Conservation (phyloP, 1,140 invertebrate species). For the Trinorchestia longiramus region DNA sequence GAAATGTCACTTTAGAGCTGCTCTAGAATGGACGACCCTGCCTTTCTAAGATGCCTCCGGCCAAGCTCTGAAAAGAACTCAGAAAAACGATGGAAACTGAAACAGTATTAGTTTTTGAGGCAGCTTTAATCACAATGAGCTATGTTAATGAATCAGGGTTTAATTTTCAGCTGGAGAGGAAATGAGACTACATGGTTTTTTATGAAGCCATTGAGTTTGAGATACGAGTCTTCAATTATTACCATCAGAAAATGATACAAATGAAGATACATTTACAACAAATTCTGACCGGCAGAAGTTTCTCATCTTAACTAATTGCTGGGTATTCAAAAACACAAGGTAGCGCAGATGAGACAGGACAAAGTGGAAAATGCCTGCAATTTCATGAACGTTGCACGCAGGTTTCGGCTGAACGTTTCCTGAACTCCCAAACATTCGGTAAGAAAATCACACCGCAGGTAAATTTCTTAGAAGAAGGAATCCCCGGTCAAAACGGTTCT, state of each 20-base stretch:
- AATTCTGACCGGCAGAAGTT: background rate
- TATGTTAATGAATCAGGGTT: background rate
- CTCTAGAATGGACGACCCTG: constrained; percentile 2
- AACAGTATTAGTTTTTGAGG: background rate
- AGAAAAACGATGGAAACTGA: background rate
- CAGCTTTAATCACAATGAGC: background rate
- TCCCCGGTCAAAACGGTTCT: background rate
- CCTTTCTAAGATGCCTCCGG: constrained; percentile 16
- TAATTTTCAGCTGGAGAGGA: background rate
- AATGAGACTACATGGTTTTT: background rate
- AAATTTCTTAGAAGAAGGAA: constrained; percentile 9
- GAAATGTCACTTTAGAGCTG: constrained; percentile 51
- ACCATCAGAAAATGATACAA: background rate
- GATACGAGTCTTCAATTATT: background rate
- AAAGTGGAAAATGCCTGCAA: background rate
- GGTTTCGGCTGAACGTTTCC: background rate
- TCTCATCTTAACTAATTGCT: background rate
- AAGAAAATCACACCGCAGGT: constrained; percentile 1
- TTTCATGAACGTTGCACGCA: background rate
- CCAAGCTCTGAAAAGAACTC: background rate
- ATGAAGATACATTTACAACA: background rate
- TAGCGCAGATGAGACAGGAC: background rate
- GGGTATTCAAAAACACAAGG: background rate
- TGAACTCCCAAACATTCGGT: background rate
- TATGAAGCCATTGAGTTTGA: background rate